Conservation (phyloP, 2,797 vertebrate genomes). For the Atherinosoma microstoma region DNA sequence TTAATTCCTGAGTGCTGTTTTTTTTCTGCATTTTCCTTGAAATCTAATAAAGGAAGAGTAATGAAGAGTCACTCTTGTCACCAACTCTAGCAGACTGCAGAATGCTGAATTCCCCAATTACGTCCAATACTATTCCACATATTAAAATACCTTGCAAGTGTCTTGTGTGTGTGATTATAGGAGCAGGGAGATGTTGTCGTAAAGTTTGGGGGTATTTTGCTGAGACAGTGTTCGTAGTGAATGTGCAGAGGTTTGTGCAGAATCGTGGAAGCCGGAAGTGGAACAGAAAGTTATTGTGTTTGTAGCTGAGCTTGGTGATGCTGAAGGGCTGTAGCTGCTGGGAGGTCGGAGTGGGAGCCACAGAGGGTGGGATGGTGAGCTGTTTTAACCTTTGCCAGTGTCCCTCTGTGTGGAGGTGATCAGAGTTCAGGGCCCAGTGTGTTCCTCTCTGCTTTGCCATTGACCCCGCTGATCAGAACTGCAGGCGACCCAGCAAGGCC, state of each 20-base stretch:
- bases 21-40: constrained; percentile 46
- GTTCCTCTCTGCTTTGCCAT: constrained; percentile 89
- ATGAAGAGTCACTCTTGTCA: constrained; percentile 66
- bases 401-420: constrained; percentile 92
- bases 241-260: constrained; percentile 35
- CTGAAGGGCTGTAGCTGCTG: constrained; percentile 62
- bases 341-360: constrained; percentile 65
- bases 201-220: constrained; percentile 27
- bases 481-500: constrained; percentile 92
- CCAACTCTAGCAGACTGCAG: constrained; percentile 47
- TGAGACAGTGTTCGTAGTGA: constrained; percentile 22
- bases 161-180: constrained; percentile 52
- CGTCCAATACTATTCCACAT: constrained; percentile 24
- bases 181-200: constrained; percentile 32
- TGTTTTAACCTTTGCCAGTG: constrained; percentile 98
- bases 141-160: constrained; percentile 47
- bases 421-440: constrained; percentile 93
- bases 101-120: constrained; percentile 30
- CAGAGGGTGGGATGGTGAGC: constrained; percentile 83
- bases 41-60: constrained; percentile 68
- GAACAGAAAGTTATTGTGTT: constrained; percentile 65
- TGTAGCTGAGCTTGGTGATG: constrained; percentile 60
- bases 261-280: constrained; percentile 53
- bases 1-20: constrained; percentile 40
- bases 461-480: constrained; percentile 92